Evolutionary conservation across 2,888 invertebrate genomes (phyloP).

Genomic region (Xanthorhoe designata): DNA sequence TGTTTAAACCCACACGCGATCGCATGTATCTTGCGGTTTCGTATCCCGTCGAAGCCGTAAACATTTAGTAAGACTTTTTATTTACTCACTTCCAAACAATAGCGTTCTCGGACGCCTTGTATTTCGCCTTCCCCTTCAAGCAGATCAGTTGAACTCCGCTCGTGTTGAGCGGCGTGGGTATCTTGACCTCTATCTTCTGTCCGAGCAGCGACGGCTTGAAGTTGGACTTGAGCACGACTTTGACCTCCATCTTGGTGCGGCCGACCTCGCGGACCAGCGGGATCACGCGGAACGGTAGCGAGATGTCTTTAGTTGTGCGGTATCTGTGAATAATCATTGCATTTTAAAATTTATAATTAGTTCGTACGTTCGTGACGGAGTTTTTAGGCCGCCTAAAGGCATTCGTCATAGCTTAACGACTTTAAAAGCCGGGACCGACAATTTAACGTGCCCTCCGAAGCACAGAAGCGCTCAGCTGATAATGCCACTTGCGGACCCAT

Average conservation of each 20-base stretch:
- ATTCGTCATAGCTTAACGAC: too few relatives aligned
- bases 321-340: conserved; percentile 86
- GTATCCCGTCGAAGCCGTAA: too few relatives aligned
- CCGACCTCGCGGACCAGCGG: conserved; percentile 99
- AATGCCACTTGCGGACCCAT: too few relatives aligned
- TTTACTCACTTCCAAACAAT: conserved; percentile 97
- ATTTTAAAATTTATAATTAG: conserved; percentile 10
- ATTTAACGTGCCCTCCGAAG: too few relatives aligned
- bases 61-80: too few relatives aligned
- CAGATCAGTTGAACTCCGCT: conserved; percentile 99
- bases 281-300: conserved; percentile 99
- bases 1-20: too few relatives aligned
- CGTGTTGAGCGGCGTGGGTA: conserved; percentile 99
- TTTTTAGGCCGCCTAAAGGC: too few relatives aligned
- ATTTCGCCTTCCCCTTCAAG: conserved; percentile 99
- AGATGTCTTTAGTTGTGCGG: conserved; percentile 99
- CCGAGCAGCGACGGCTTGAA: conserved; percentile 99
- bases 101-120: conserved; percentile 99
- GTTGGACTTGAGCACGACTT: conserved; percentile 99
- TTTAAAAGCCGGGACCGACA: too few relatives aligned
- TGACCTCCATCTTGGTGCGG: conserved; percentile 99
- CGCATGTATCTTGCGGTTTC: too few relatives aligned
- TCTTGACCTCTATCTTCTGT: conserved; percentile 99
- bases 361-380: too few relatives aligned
- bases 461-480: too few relatives aligned